These are phyloP conservation scores for Amblyopsis hoosieri DNA, from an alignment of 2,797 vertebrate species.

Conservation along the genomic window DNA sequence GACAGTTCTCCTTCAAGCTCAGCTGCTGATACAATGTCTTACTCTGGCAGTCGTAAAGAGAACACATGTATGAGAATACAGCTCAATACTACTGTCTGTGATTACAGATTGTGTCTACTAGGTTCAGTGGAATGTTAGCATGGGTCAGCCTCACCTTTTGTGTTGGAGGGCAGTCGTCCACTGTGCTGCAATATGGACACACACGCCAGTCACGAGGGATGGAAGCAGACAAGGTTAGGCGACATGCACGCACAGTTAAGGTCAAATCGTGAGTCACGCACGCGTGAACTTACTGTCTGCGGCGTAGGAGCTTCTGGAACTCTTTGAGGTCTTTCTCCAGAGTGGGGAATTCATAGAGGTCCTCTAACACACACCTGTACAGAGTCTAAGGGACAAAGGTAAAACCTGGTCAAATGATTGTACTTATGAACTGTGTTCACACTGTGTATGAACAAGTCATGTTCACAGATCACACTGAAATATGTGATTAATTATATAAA, in stretches of 20 bases:
- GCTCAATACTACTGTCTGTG: too few relatives aligned
- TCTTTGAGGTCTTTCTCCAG: slow-evolving; percentile 96
- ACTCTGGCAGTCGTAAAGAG: slow-evolving; percentile 73
- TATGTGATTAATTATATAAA: too few relatives aligned
- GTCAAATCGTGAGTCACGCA: neutral
- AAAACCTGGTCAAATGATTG: too few relatives aligned
- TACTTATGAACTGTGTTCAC: neutral
- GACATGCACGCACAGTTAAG: neutral
- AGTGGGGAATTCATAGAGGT: slow-evolving; percentile 92
- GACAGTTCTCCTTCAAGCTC: slow-evolving; percentile 93
- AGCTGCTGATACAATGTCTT: slow-evolving; percentile 92
- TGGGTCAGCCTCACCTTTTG: slow-evolving; percentile 82
- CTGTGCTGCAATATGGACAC: slow-evolving; percentile 84
- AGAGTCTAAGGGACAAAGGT: slow-evolving; percentile 79
- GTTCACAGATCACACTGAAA: too few relatives aligned
- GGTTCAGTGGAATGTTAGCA: neutral
- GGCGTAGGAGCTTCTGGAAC: slow-evolving; percentile 94
- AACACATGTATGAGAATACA: neutral
- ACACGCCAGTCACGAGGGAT: slow-evolving; percentile 23
- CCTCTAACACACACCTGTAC: slow-evolving; percentile 94
- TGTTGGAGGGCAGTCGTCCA: slow-evolving; percentile 94
- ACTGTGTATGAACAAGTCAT: too few relatives aligned
- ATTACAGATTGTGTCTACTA: neutral
- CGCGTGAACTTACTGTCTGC: slow-evolving; percentile 88
- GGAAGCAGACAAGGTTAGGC: neutral